These are phyloP conservation scores for Ceyx melanurus DNA, from an alignment of 2,113 vertebrate genomes.

Conservation along the genomic window DNA sequence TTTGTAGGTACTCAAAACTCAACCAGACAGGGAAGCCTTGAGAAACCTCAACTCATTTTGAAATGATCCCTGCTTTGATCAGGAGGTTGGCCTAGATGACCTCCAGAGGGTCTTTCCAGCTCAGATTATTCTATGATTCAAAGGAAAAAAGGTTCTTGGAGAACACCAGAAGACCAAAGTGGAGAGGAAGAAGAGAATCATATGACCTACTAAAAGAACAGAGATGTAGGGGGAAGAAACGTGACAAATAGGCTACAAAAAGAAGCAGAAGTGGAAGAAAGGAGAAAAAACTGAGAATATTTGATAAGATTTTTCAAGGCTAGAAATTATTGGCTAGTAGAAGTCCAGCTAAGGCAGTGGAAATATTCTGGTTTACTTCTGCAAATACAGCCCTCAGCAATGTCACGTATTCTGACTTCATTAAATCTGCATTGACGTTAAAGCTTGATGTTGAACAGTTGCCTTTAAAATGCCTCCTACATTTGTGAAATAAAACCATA, in stretches of 20 bases:
- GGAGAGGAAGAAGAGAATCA: neutral
- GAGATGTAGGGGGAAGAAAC: rapidly evolving
- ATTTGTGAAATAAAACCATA: slow-evolving; percentile 32
- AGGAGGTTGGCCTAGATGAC: neutral
- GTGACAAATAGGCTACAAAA: neutral
- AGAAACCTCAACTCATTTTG: neutral
- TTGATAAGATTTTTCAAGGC: neutral
- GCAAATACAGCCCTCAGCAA: neutral
- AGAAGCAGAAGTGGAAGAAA: neutral
- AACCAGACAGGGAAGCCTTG: neutral
- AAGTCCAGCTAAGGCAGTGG: neutral
- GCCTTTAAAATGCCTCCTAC: slow-evolving; percentile 47
- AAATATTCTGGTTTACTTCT: neutral
- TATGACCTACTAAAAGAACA: neutral
- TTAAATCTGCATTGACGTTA: slow-evolving; percentile 27
- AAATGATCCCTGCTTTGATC: neutral
- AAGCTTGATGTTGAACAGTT: slow-evolving; percentile 5
- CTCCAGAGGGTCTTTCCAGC: neutral
- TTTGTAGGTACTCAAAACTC: neutral
- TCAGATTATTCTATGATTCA: neutral
- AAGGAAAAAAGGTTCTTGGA: neutral
- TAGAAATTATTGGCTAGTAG: neutral
- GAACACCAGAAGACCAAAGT: neutral
- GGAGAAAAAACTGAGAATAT: neutral
- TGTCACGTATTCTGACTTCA: slow-evolving; percentile 30